Evolutionary conservation across 2,113 vertebrate species (phyloP), one percentile per base, ranked within the genome.

Genomic region (Mionectes macconnelli): DNA sequence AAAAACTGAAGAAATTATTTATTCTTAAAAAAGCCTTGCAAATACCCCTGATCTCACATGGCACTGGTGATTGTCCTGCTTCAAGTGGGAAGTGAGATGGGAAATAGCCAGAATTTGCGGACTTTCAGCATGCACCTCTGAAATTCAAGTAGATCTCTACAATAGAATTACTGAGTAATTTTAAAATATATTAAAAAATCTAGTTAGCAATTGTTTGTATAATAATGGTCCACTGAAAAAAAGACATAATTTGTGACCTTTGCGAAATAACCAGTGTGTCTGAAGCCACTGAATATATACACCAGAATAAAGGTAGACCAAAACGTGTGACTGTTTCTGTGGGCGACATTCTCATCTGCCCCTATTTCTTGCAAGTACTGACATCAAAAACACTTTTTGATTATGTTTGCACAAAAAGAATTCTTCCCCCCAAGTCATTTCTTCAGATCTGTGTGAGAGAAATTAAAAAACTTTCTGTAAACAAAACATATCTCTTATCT

Each of bases 401-500:
- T 68, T 78, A 21, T 20, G 14, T 68, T 68, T 87, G 39, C 30
- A 33, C 16, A 72, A 79, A 33, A 89, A 76, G 45, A 72, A 76
- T 63, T 9, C 3, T 87, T 10, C 1, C 7, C 6, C 5, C 14
- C 2, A 57, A 84, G 18, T 47, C 10, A 68, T 60, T 91, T 89
- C 33, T 95, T 92, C 69, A 75, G 14, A 77, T 47, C 11, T 67
- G 4, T 20, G 10, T 66, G 50, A 85, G 53, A 79, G 31, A 91
- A 95, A 94, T 67, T 42, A 50, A 3, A 69, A 91, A 91, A 78
- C 14, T 57, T 83, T 31, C 42, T 80, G 28, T 69, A 82, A 78
- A 79, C 10, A 73, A 69, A 87, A 57, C 0, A 0, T 10, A 33
- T 53, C 11, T 87, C 30, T 57, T 42, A 47, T 92, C 42, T 59